Conservation (phyloP, 2,113 vertebrate genomes). For the Neodontobutis hainanensis region DNA sequence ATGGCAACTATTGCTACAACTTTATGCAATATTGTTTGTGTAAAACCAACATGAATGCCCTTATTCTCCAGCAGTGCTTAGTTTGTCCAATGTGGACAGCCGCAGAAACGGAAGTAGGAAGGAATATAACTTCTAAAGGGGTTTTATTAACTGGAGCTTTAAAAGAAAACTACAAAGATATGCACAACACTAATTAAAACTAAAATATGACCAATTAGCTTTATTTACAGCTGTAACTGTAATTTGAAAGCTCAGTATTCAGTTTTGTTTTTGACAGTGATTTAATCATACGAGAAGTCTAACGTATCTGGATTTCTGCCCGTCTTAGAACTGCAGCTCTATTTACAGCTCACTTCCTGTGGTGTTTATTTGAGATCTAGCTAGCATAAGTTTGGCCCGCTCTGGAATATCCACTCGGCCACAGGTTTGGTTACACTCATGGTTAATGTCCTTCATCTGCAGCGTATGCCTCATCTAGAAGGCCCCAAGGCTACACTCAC, state of each 20-base stretch:
- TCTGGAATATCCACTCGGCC: constrained; percentile 53
- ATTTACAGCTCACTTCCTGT: constrained; percentile 71
- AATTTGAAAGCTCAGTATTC: constrained; percentile 2
- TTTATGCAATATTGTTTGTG: too few relatives aligned
- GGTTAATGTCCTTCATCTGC: constrained; percentile 76
- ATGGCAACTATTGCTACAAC: too few relatives aligned
- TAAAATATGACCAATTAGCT: too few relatives aligned
- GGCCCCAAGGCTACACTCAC: constrained; percentile 59
- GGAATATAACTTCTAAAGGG: too few relatives aligned
- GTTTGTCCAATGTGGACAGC: too few relatives aligned
- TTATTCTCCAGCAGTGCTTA: too few relatives aligned
- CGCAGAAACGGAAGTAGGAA: too few relatives aligned
- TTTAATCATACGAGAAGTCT: constrained; percentile 28
- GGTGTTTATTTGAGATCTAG: constrained; percentile 69
- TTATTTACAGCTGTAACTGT: neutral
- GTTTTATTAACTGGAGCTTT: too few relatives aligned
- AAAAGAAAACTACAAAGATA: too few relatives aligned
- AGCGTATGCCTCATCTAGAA: constrained; percentile 52
- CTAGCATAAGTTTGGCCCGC: constrained; percentile 21
- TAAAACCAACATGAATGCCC: too few relatives aligned
- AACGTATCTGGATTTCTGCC: constrained; percentile 32
- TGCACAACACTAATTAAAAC: too few relatives aligned
- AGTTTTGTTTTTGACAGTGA: neutral
- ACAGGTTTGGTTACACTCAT: constrained; percentile 62
- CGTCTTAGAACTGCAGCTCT: constrained; percentile 43